Percentiles rank a stretch among this genome's conserved stretches.
These are phyloP conservation scores for Ifrita kowaldi DNA, from an alignment of 2,113 vertebrate genomes.

Conservation along the genomic window DNA sequence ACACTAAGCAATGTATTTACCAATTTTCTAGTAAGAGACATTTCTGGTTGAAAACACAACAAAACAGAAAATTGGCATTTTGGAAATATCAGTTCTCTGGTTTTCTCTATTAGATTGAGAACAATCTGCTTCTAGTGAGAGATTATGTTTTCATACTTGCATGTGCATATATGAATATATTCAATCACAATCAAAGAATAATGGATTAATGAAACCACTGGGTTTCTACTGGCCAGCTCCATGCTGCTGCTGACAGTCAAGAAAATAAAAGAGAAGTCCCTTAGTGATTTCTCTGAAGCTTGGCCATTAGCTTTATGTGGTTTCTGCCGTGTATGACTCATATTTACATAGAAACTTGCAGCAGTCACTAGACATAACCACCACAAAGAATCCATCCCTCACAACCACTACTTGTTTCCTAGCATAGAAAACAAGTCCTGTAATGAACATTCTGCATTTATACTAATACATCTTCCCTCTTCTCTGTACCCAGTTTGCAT, in stretches of 20 bases:
- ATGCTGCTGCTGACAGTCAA: neutral
- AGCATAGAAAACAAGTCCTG: neutral
- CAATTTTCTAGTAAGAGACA: neutral
- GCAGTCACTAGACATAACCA: neutral
- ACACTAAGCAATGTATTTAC: neutral
- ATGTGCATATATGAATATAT: neutral
- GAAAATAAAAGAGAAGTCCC: neutral
- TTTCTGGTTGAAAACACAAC: neutral
- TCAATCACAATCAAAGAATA: neutral
- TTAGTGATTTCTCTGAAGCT: neutral
- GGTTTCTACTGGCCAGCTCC: neutral
- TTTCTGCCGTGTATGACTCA: neutral
- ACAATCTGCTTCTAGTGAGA: neutral
- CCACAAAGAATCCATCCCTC: neutral
- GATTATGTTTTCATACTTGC: neutral
- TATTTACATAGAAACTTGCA: neutral
- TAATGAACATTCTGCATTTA: neutral
- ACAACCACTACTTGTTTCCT: neutral
- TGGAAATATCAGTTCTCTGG: neutral
- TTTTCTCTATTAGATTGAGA: neutral
- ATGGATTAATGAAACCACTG: neutral
- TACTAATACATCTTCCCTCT: neutral
- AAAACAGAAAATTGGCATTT: neutral
- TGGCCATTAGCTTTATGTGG: neutral
- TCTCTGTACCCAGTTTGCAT: neutral